phyloP scores from a whole-genome alignment of 2,113 vertebrate species.

The Nothoprocta perdicaria region DNA sequence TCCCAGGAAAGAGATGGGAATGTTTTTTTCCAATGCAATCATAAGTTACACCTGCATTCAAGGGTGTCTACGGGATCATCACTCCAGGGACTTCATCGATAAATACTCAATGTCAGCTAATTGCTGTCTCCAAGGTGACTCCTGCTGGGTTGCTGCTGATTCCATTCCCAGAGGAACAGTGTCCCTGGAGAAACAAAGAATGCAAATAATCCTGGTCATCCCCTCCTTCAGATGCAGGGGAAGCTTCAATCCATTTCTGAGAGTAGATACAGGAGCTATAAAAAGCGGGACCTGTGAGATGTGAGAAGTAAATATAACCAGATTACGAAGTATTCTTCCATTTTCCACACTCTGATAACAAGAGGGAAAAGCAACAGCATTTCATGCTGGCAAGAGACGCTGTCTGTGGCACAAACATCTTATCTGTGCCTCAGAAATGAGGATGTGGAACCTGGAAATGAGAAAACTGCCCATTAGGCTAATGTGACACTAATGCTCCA shows the following conservation, averaged over 20 bases:
- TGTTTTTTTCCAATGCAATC: not conserved
- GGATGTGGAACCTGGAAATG: not conserved
- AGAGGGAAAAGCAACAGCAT: not conserved
- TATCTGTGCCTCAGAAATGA: not conserved
- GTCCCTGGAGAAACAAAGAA: not conserved
- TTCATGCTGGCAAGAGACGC: not conserved
- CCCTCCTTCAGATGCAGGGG: not conserved
- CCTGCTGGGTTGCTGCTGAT: not conserved
- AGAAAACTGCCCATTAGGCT: conserved; percentile 24
- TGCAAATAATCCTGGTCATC: not conserved
- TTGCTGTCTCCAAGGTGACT: not conserved
- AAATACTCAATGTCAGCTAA: not conserved
- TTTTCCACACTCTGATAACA: not conserved
- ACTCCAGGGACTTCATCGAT: not conserved
- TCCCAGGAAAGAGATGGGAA: accelerated
- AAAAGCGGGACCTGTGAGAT: not conserved
- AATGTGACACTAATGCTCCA: conserved; percentile 14
- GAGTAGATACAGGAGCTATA: not conserved
- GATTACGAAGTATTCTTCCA: not conserved
- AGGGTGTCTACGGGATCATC: not conserved
- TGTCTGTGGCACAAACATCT: not conserved
- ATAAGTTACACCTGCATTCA: too few relatives aligned
- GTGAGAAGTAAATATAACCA: not conserved
- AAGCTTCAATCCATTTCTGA: not conserved
- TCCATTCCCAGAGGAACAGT: accelerated